These are phyloP conservation scores for Thalassoma bifasciatum DNA, from an alignment of 2,113 vertebrate genomes.

Conservation along the genomic window DNA sequence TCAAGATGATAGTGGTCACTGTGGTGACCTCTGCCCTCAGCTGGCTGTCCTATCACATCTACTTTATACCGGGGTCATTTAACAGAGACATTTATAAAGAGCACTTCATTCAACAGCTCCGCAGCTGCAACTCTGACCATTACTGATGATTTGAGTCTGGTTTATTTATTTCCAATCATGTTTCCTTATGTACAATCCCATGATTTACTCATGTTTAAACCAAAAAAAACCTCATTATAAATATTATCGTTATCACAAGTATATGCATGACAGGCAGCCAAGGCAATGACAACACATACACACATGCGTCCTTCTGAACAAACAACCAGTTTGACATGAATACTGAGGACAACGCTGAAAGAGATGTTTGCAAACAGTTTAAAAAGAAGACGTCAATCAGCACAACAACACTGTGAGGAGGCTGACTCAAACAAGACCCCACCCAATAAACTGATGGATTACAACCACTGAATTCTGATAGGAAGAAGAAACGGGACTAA, in stretches of 20 bases:
- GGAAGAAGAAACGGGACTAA: background rate
- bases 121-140: background rate
- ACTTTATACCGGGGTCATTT: constrained; percentile 92
- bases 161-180: background rate
- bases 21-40: constrained; percentile 92
- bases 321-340: constrained; percentile 16
- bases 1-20: constrained; percentile 95
- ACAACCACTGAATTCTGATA: constrained; percentile 28
- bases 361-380: constrained; percentile 10
- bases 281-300: constrained; percentile 56
- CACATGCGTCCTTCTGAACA: constrained; percentile 50
- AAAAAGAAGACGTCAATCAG: constrained; percentile 12
- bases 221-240: constrained; percentile 62
- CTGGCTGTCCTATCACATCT: constrained; percentile 95
- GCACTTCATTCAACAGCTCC: constrained; percentile 94
- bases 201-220: constrained; percentile 96
- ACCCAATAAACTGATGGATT: constrained; percentile 26
- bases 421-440: constrained; percentile 34
- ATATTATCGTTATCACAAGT: constrained; percentile 59
- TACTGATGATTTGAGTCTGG: background rate
- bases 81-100: constrained; percentile 90
- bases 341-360: constrained; percentile 14
- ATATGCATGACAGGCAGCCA: constrained; percentile 80
- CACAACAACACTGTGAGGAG: constrained; percentile 1
- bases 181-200: constrained; percentile 89